Percentiles rank a stretch among this genome's conserved stretches.
These are phyloP conservation scores for Amblyjoppa proteus DNA, from an alignment of 2,888 invertebrate genomes.

Conservation along the genomic window DNA sequence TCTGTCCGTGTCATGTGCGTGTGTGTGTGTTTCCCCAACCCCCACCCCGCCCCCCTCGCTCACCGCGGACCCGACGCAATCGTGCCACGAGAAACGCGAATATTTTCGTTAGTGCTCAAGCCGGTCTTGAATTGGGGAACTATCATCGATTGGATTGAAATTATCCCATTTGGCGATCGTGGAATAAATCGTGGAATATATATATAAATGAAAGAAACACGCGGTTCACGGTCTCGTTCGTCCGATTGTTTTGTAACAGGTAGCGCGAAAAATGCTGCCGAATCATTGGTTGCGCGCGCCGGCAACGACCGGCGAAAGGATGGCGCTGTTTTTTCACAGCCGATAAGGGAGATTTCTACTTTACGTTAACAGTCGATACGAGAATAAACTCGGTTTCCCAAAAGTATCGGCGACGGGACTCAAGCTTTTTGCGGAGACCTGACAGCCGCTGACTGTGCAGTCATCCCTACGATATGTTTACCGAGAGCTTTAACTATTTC, in stretches of 20 bases:
- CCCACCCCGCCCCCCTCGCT: constrained; percentile 63
- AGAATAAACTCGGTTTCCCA: neutral
- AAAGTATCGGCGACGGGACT: neutral
- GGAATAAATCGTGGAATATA: constrained; percentile 6
- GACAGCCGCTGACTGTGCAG: neutral
- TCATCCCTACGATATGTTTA: constrained; percentile 3
- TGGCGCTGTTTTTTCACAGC: neutral
- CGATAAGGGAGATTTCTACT: neutral
- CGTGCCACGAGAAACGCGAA: constrained; percentile 43
- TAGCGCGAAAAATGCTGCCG: constrained; percentile 76
- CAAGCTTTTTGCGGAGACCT: neutral
- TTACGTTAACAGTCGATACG: no score
- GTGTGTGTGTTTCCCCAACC: no score
- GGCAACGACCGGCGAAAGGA: no score
- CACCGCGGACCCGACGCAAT: constrained; percentile 27
- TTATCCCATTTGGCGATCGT: neutral
- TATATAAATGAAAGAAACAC: constrained; percentile 71
- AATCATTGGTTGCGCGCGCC: neutral
- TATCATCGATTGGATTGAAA: constrained; percentile 9
- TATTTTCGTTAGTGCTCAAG: neutral
- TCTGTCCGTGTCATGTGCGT: no score
- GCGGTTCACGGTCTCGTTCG: constrained; percentile 73
- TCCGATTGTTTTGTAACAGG: constrained; percentile 77
- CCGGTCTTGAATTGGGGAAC: neutral
- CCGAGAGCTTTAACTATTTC: neutral